A percentile compares a stretch with the other conserved stretches of the same genome.
Conservation (phyloP, 1,140 invertebrate genomes). For the Trichoplusia ni region DNA sequence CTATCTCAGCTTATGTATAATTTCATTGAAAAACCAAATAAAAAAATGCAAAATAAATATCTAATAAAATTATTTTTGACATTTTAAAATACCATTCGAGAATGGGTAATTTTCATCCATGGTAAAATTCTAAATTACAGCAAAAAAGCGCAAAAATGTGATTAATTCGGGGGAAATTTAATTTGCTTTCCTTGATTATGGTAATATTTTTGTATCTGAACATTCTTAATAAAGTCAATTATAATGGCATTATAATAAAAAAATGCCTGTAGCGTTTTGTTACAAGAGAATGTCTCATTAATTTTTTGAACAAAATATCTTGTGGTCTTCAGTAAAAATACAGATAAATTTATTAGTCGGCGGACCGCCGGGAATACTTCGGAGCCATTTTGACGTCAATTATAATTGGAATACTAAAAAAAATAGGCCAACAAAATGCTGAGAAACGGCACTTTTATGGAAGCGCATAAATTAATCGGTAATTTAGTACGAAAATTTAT, state of each 20-base stretch:
- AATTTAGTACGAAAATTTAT: too few species aligned
- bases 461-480: too few species aligned
- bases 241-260: slow-evolving; percentile 16
- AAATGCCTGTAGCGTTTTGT: slow-evolving; percentile 25
- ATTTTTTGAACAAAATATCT: slow-evolving; percentile 40
- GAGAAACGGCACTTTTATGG: too few species aligned
- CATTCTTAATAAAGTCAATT: slow-evolving; percentile 8
- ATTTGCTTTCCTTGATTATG: slow-evolving; percentile 2
- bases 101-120: too few species aligned
- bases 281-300: slow-evolving; percentile 52
- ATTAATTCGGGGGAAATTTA: background rate
- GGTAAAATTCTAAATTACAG: too few species aligned
- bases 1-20: too few species aligned
- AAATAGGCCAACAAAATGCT: too few species aligned
- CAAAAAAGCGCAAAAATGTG: background rate
- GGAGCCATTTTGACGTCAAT: slow-evolving; percentile 42
- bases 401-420: background rate
- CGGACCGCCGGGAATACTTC: slow-evolving; percentile 39
- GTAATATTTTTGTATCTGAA: background rate
- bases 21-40: too few species aligned
- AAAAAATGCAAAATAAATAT: too few species aligned
- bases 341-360: slow-evolving; percentile 45
- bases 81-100: too few species aligned
- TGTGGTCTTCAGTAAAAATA: slow-evolving; percentile 40
- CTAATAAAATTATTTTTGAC: too few species aligned